A percentile compares a stretch with the other conserved stretches of the same genome.
Conservation (phyloP, 2,888 invertebrate genomes). For the Lithophane semibrunnea region DNA sequence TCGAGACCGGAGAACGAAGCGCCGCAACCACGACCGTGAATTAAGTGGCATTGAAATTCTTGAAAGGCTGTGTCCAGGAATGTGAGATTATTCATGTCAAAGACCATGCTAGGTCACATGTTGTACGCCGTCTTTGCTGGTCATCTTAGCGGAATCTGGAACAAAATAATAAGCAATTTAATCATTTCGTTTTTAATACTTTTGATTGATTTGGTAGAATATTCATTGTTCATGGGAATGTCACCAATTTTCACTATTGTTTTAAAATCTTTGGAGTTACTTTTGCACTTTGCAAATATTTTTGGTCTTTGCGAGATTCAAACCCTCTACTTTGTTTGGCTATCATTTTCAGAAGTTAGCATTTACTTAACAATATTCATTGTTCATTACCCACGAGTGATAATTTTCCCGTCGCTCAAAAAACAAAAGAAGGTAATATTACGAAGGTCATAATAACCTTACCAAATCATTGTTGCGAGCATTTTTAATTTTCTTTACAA, state of each 20-base stretch:
- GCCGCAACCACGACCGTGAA: slow-evolving; percentile 76
- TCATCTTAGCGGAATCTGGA: slow-evolving; percentile 70
- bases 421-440: neutral
- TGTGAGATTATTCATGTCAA: slow-evolving; percentile 83
- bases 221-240: neutral
- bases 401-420: neutral
- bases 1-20: slow-evolving; percentile 77
- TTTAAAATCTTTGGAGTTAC: neutral
- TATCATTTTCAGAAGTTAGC: neutral
- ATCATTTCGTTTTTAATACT: neutral
- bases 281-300: neutral
- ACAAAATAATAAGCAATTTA: slow-evolving; percentile 54
- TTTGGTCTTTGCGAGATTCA: too few species aligned
- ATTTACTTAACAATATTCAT: neutral
- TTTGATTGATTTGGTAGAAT: too few species aligned
- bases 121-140: slow-evolving; percentile 59
- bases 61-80: slow-evolving; percentile 77
- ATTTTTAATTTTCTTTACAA: neutral
- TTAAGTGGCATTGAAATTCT: slow-evolving; percentile 82
- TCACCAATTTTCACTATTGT: too few species aligned
- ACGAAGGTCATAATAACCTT: neutral
- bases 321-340: too few species aligned
- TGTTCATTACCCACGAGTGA: neutral
- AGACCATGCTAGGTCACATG: slow-evolving; percentile 79
- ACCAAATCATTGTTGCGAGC: neutral